Evolutionary conservation across 1,140 invertebrate species (phyloP).

Genomic region (Hyles euphorbiae): DNA sequence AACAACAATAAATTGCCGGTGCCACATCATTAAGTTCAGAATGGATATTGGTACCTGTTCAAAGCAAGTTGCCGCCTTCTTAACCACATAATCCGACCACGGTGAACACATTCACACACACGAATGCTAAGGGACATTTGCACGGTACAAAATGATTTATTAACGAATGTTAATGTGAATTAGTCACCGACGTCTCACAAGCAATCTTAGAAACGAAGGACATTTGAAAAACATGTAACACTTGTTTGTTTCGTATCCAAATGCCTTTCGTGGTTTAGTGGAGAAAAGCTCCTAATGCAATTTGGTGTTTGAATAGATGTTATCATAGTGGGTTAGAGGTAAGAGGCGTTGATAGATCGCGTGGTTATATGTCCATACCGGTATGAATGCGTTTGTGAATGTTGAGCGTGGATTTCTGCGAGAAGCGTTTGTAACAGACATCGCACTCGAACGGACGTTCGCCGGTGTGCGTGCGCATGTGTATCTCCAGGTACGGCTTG

Average conservation of each 20-base stretch:
- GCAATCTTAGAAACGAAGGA: background rate
- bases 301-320: too few relatives aligned
- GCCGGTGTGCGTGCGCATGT: constrained; percentile 86
- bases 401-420: constrained; percentile 84
- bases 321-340: too few relatives aligned
- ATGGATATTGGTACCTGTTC: constrained; percentile 37
- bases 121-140: background rate
- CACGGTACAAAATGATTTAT: background rate
- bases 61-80: constrained; percentile 72
- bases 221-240: background rate
- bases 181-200: background rate
- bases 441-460: constrained; percentile 85
- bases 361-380: constrained; percentile 57
- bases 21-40: constrained; percentile 62
- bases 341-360: too few relatives aligned
- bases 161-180: background rate
- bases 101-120: background rate
- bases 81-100: constrained; percentile 22
- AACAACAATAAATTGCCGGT: constrained; percentile 55
- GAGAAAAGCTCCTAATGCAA: too few relatives aligned
- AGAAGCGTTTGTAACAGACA: constrained; percentile 81
- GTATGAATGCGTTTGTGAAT: constrained; percentile 89
- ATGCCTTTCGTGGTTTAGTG: background rate
- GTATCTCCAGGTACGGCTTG: constrained; percentile 82
- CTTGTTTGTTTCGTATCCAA: background rate